Percentiles rank a stretch among this genome's conserved stretches.
Conservation (phyloP, 2,113 vertebrate species). For the Serilophus lunatus region DNA sequence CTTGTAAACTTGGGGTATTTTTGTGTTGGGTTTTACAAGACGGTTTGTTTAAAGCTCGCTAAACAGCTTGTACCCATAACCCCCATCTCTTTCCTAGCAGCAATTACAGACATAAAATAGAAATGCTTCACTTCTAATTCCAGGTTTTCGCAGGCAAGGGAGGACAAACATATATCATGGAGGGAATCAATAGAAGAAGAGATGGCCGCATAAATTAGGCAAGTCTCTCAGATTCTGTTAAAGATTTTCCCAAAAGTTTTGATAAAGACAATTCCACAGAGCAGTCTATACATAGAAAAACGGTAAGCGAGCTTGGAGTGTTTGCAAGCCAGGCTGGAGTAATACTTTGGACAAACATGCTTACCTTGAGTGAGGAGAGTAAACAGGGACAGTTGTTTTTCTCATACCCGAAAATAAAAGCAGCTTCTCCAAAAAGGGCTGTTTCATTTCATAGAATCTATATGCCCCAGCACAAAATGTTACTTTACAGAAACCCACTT, state of each 20-base stretch:
- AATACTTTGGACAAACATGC: conserved; percentile 33
- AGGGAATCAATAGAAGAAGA: neutral
- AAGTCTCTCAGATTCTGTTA: conserved; percentile 10
- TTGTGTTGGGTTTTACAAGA: neutral
- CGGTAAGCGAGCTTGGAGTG: neutral
- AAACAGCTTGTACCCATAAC: neutral
- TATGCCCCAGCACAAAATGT: neutral
- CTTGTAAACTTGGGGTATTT: neutral
- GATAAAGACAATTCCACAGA: conserved; percentile 9
- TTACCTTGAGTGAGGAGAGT: conserved; percentile 31
- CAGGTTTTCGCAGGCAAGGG: neutral
- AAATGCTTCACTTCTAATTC: conserved; percentile 21
- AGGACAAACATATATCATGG: neutral
- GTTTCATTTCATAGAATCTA: neutral
- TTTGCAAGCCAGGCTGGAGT: conserved; percentile 2
- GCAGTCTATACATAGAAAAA: neutral
- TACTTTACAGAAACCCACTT: neutral
- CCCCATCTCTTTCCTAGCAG: neutral
- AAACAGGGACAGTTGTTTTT: conserved; percentile 30
- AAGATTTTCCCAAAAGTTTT: conserved; percentile 42
- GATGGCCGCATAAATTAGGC: conserved; percentile 2
- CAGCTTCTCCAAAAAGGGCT: neutral
- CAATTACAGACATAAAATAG: neutral
- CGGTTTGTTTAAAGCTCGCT: neutral
- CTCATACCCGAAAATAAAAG: neutral